A percentile compares a stretch with the other conserved stretches of the same genome.
Conservation (phyloP, 2,113 vertebrate species). For the Isichthys henryi region DNA sequence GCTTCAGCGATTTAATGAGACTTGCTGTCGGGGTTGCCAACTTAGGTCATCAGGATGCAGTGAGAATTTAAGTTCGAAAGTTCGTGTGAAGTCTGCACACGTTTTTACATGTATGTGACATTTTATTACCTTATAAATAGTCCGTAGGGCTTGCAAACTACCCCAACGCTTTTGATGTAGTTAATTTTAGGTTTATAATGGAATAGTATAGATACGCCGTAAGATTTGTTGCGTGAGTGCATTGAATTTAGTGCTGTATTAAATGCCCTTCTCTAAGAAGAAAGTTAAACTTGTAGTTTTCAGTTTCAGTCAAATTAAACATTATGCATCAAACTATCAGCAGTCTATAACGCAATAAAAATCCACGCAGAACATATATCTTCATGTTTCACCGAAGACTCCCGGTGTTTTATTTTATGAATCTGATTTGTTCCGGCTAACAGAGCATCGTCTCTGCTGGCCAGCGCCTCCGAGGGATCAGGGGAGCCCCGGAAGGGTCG, state of each 20-base stretch:
- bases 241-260: not conserved
- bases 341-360: not conserved
- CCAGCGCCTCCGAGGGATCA: constrained; percentile 27
- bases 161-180: no score
- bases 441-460: constrained; percentile 38
- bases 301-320: not conserved
- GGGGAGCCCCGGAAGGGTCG: constrained; percentile 44
- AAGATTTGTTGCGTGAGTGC: not conserved
- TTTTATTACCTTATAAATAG: no score
- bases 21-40: not conserved
- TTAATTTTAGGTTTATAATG: no score
- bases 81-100: no score
- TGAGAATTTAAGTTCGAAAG: no score
- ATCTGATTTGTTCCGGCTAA: not conserved
- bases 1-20: not conserved
- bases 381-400: not conserved
- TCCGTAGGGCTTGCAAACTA: no score
- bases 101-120: no score
- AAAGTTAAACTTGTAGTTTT: not conserved
- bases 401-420: not conserved
- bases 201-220: no score
- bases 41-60: no score
- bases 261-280: not conserved
- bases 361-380: not conserved
- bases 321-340: not conserved